These are phyloP conservation scores for Bubo blakistoni DNA, from an alignment of 2,113 vertebrate species.

Conservation along the genomic window DNA sequence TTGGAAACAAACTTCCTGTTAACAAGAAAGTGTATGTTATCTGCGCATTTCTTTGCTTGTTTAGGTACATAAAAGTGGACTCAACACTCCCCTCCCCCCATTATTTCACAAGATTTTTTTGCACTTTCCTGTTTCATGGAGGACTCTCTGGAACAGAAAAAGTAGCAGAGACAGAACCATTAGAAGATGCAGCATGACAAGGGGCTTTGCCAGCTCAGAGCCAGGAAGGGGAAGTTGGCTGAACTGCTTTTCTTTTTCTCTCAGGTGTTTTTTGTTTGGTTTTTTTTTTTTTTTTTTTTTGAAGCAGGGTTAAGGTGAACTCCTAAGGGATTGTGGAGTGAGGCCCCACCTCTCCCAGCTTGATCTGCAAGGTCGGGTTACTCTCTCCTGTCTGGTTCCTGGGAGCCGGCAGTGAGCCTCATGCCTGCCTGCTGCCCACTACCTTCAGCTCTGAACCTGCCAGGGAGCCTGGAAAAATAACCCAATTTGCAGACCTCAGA, in stretches of 20 bases:
- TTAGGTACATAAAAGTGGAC: neutral
- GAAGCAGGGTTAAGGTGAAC: neutral
- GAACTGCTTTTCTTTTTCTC: neutral
- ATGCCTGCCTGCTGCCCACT: neutral
- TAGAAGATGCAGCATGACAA: neutral
- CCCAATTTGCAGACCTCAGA: neutral
- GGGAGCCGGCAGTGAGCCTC: neutral
- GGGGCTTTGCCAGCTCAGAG: neutral
- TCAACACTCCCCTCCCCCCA: fast-evolving
- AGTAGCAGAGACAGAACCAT: neutral
- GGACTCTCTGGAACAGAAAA: neutral
- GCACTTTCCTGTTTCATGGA: neutral
- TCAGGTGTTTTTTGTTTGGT: neutral
- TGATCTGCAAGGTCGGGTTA: neutral
- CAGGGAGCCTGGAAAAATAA: neutral
- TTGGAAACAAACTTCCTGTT: neutral
- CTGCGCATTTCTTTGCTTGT: neutral
- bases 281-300: neutral
- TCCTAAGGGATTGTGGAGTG: neutral
- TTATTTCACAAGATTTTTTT: neutral
- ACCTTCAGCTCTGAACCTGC: neutral
- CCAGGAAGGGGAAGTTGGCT: neutral
- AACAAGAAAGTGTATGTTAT: neutral
- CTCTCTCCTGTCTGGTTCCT: neutral
- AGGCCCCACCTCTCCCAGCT: neutral